These are phyloP conservation scores for Myotis vivesi DNA, from an alignment of 2,797 vertebrate species.

Conservation along the genomic window DNA sequence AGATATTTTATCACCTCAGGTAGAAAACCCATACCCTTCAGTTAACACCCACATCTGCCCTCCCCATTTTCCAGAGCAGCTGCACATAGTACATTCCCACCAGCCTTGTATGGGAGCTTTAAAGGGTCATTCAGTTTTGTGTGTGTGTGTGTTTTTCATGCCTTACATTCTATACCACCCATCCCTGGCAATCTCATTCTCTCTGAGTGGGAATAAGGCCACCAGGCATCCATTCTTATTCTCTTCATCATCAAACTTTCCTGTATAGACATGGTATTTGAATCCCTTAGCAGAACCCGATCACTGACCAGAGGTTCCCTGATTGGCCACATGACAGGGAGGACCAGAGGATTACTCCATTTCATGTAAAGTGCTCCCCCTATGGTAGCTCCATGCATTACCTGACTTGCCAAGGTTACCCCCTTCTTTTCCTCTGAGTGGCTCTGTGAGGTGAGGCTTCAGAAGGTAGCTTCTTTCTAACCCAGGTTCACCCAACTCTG, in stretches of 20 bases:
- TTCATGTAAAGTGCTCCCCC: neutral
- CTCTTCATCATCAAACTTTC: no score
- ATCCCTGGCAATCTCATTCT: no score
- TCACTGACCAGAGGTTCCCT: accelerated
- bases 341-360: accelerated
- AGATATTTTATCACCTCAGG: neutral
- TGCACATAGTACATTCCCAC: no score
- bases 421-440: accelerated
- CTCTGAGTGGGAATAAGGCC: neutral
- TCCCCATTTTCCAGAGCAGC: neutral
- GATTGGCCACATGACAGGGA: accelerated
- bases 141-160: accelerated
- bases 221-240: accelerated
- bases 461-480: neutral
- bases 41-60: accelerated
- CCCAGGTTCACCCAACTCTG: neutral
- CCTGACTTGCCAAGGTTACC: accelerated
- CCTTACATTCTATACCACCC: accelerated
- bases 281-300: accelerated
- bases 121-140: accelerated
- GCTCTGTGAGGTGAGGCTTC: neutral
- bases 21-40: neutral
- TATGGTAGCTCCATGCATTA: accelerated
- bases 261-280: accelerated
- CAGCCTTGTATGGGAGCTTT: accelerated